Base-by-base conservation (phyloP, 2,113 vertebrate genomes). In the Erinaceus europaeus region DNA sequence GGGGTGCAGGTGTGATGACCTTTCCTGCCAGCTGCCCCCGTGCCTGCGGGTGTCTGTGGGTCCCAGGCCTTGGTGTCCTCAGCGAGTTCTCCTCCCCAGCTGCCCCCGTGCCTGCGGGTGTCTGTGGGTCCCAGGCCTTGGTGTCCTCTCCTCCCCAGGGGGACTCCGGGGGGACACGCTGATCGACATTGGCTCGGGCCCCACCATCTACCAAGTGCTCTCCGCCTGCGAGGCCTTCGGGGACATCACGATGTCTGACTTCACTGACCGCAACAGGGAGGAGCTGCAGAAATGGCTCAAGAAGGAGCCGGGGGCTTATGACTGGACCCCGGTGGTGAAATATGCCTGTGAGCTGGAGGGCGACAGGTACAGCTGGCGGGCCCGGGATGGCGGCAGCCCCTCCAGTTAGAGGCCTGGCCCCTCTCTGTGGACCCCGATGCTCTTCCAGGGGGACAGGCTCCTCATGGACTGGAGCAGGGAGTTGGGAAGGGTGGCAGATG, bases 211-310 rank as follows among this genome's bases (percentile, higher is more conserved):
- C 85, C 94, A 94, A 53, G 72, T 97, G 1, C 92, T 97, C 3
- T 94, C 96, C 0, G 94, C 96, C 12, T 97, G 95, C 0, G 86
- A 96, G 74, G 23, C 7, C 61, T 97, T 94, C 76, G 46, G 89
- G 48, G 94, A 97, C 83, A 92, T 96, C 46, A 69, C 92, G 0
- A 65, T 96, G 36, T 94, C 95, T 0, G 95, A 97, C 84, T 96
- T 91, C 20, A 36, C 84, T 0, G 91, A 95, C 18, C 46, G 4
- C 91, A 96, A 97, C 81, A 48, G 90, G 7, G 14, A 3, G 44
- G 96, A 97, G 96, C 94, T 94, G 92, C 13, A 3, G 92, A 90
- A 95, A 81, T 91, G 90, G 90, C 72, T 91, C 55, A 77, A 21
- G 71, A 78, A 88, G 46, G 82, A 93, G 20, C 86, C 77, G 0